Evolutionary conservation across 2,888 invertebrate genomes (phyloP), one percentile per base, ranked within the genome.

Genomic region (Tachina grossa): DNA sequence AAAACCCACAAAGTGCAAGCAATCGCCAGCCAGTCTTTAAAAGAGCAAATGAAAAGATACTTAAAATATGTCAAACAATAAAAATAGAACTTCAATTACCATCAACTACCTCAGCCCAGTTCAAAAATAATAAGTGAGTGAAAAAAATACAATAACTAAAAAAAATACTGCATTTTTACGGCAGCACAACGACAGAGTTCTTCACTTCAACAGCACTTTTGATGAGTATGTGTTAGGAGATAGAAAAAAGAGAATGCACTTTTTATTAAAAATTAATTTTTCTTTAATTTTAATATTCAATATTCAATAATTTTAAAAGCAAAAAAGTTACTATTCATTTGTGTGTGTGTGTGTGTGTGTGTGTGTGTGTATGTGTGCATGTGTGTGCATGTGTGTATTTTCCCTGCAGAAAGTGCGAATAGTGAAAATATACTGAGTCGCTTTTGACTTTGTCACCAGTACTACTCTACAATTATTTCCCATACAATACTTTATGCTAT

Each of bases 121-220:
- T n/a, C 51, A 59, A 49, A 63, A 61, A 57, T 51, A 59, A 68
- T 59, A 65, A 55, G 53, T 45, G 16, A 61, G 41, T 8, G 59
- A 9, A n/a, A 49, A 1, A 43, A 19, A 16, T 0, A 16, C 2
- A 53, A n/a, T 16, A 66, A 68, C 31, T 57, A 57, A 53, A 68
- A 66, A 47, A 74, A 68, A 31, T 68, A 81, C 81, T 81, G 81
- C 81, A 81, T 81, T 75, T 68, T 61, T 68, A 61, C 81, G 68
- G 81, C 81, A 72, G 39, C 57, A 75, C 22, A 43, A 19, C 49
- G 41, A 49, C 22, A 10, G 59, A 51, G 45, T 45, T 43, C 59
- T 53, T 45, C 57, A 43, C 16, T 31, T 41, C 66, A 45, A 45
- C 14, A 31, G 57, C 22, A 75, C 61, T 61, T 81, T 66, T 19